phyloP scores from a whole-genome alignment of 1,140 invertebrate genomes.

The Bilobella aurantiaca region DNA sequence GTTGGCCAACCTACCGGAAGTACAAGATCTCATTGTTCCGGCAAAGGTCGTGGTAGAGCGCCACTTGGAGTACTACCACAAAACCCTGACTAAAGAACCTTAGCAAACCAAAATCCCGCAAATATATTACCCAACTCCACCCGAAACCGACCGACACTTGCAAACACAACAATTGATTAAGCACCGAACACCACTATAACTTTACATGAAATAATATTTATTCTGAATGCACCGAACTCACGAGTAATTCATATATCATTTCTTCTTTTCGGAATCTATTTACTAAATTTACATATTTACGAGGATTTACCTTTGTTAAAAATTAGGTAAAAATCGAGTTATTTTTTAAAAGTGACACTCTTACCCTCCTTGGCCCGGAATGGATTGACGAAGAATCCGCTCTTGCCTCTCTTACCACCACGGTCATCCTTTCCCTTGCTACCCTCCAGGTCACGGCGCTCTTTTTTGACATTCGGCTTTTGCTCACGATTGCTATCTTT shows the following conservation, averaged over 20 bases:
- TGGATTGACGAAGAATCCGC: constrained; percentile 2
- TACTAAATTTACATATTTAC: too few relatives aligned
- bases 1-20: neutral
- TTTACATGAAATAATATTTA: too few relatives aligned
- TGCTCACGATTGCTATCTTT: neutral
- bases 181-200: neutral
- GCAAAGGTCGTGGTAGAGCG: neutral
- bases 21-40: neutral
- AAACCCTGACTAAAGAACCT: neutral
- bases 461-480: constrained; percentile 8
- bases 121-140: too few relatives aligned
- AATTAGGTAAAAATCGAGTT: neutral
- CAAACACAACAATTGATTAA: too few relatives aligned
- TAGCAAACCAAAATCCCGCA: neutral
- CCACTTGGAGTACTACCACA: neutral
- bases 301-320: too few relatives aligned
- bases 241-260: too few relatives aligned
- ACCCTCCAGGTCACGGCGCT: neutral
- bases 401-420: neutral
- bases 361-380: constrained; percentile 15
- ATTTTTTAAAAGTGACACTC: constrained; percentile 22
- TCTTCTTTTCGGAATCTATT: too few relatives aligned
- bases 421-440: neutral
- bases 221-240: too few relatives aligned
- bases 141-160: too few relatives aligned